Evolutionary conservation across 2,113 vertebrate species (phyloP), one percentile per base, ranked within the genome.

Genomic region (Aphelocoma coerulescens): DNA sequence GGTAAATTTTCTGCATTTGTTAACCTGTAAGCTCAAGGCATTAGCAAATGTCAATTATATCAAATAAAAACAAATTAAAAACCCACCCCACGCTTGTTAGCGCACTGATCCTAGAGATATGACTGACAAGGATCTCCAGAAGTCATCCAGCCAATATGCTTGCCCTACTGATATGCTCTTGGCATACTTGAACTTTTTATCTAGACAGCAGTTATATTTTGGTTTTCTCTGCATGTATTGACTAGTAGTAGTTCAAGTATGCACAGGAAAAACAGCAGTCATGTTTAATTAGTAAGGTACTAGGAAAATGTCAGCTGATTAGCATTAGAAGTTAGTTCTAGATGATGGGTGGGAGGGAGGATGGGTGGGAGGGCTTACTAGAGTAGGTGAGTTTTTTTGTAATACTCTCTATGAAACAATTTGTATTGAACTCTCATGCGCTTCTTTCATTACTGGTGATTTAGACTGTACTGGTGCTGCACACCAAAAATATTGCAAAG

Each of bases 241-340:
- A 74, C 82, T 92, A 89, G 73, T 72, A 84, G 90, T 93, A 93
- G 83, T 91, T 95, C 91, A 95, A 88, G 93, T 88, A 93, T 84
- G 92, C 88, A 78, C 85, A 77, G 92, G 68, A 74, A 93, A 84
- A 93, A 68, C 80, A 95, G 62, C 68, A 77, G 13, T 96, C 79
- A 62, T 87, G 62, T 93, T 93, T 97, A 80, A 84, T 86, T 96
- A 93, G 90, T 91, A 57, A 88, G 66, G 52, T 92, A 65, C 66
- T 96, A 95, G 83, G 85, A 91, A 92, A 92, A 89, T 77, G 85
- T 94, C 89, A 96, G 74, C 82, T 94, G 82, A 39, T 86, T 96
- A 96, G 95, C 89, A 65, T 86, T 96, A 96, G 96, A 71, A 79
- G 62, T 72, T 96, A 96, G 94, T 82, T 95, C 71, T 91, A 77